Base-by-base conservation (phyloP, 2,888 invertebrate species). In the Mesorhabditis sp. region DNA sequence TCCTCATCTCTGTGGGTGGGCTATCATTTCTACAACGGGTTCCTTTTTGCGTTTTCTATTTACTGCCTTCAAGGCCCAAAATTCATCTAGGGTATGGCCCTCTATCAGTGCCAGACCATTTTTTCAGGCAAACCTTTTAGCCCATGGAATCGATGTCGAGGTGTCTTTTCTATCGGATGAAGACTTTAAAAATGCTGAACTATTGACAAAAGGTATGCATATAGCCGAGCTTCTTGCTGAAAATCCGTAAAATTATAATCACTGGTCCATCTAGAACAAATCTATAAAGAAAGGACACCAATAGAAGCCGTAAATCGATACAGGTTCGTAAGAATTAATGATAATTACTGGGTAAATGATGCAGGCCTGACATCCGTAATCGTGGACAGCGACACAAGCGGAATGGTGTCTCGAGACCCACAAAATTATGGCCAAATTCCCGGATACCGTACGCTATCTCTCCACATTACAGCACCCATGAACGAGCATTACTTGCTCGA, bases 361-460 rank as follows among this genome's bases (percentile, higher is more conserved):
- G 28, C 13, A 64, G 42, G 67, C 41, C 42, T n/a, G 43, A 62
- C 7, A 4, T 45, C 45, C 50, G 61, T 15, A 28, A 28, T 28
- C 28, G 28, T 28, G 28, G 28, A 28, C 28, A 28, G 28, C 67
- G 74, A 62, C 68, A 75, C 10, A 72, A 80, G 72, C 74, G 84
- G 50, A 84, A 84, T 62, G 84, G 84, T 7, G 84, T 84, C 6
- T 84, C 83, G 13, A 71, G 84, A 65, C 68, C 80, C 41, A 79
- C 82, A 6, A 84, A 84, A 65, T 72, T 84, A 58, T 86, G 86
- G 86, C 84, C 86, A 1, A 76, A 77, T 43, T 86, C 82, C 5
- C 66, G 80, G 45, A 86, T 86, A 44, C 86, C 86, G 0, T 86
- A 87, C 66, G 82, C 83, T 3, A 81, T 86, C 43, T 85, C 85